phyloP scores from a whole-genome alignment of 1,140 invertebrate species.

The Lycorma delicatula region DNA sequence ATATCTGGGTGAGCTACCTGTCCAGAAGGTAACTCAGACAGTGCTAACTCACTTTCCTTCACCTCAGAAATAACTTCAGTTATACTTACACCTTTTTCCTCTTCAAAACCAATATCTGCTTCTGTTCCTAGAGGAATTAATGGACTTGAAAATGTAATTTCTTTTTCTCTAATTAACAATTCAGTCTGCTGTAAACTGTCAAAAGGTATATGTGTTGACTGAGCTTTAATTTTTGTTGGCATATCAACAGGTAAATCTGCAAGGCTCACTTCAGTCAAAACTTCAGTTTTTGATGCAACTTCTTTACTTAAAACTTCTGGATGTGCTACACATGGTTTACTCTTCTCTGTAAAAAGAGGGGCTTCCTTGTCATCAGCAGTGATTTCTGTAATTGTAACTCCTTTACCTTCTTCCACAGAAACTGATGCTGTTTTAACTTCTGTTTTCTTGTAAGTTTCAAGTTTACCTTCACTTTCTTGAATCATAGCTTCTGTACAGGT shows the following conservation, averaged over 20 bases:
- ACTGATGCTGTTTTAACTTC: slow-evolving; percentile 27
- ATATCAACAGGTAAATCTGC: slow-evolving; percentile 28
- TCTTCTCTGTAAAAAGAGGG: slow-evolving; percentile 38
- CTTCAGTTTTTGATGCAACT: slow-evolving; percentile 37
- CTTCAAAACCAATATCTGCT: slow-evolving; percentile 32
- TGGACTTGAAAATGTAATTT: slow-evolving; percentile 28
- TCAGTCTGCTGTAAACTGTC: slow-evolving; percentile 32
- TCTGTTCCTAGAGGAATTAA: slow-evolving; percentile 28
- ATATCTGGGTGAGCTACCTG: slow-evolving; percentile 31
- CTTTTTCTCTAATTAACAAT: slow-evolving; percentile 31
- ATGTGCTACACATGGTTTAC: slow-evolving; percentile 31
- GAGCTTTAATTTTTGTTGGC: slow-evolving; percentile 28
- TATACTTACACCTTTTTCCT: slow-evolving; percentile 26
- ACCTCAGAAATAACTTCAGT: slow-evolving; percentile 32
- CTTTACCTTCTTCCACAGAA: slow-evolving; percentile 41
- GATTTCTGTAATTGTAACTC: slow-evolving; percentile 42
- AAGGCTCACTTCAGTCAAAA: slow-evolving; percentile 31
- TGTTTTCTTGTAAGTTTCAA: slow-evolving; percentile 9
- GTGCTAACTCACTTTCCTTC: slow-evolving; percentile 37
- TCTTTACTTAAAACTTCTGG: background rate
- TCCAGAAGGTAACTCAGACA: slow-evolving; percentile 30
- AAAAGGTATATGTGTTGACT: slow-evolving; percentile 31
- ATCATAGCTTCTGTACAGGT: slow-evolving; percentile 31
- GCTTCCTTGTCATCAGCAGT: slow-evolving; percentile 32
- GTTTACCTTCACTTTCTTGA: slow-evolving; percentile 29